Evolutionary conservation across 2,797 vertebrate genomes (phyloP).

Genomic region (Platyrinchus mystaceus): DNA sequence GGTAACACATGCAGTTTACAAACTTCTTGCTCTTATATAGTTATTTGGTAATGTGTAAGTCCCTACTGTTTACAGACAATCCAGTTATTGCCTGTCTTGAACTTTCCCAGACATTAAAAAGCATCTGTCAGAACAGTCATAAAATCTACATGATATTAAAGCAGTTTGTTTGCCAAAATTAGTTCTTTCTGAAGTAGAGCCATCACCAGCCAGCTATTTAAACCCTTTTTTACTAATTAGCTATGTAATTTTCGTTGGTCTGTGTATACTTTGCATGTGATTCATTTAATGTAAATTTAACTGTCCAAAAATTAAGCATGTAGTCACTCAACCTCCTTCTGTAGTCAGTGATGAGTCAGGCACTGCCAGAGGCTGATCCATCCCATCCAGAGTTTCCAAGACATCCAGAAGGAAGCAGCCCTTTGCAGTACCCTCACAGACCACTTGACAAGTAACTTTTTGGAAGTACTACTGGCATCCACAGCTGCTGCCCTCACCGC

Average conservation of each 20-base stretch:
- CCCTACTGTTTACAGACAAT: neutral
- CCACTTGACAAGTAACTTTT: neutral
- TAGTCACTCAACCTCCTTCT: neutral
- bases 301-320: neutral
- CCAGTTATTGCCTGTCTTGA: neutral
- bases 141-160: slow-evolving; percentile 9
- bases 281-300: neutral
- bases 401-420: neutral
- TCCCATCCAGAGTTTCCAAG: neutral
- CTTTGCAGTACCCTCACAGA: neutral
- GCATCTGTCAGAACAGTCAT: neutral
- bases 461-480: neutral
- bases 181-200: slow-evolving; percentile 2
- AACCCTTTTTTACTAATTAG: neutral
- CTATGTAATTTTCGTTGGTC: neutral
- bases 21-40: neutral
- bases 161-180: neutral
- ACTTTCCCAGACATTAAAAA: neutral
- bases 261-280: neutral
- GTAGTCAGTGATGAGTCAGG: neutral
- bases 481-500: neutral
- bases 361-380: neutral
- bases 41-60: neutral
- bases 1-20: neutral
- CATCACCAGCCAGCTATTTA: neutral